Evolutionary conservation across 2,113 vertebrate genomes (phyloP).

Genomic region (Urocitellus parryii): DNA sequence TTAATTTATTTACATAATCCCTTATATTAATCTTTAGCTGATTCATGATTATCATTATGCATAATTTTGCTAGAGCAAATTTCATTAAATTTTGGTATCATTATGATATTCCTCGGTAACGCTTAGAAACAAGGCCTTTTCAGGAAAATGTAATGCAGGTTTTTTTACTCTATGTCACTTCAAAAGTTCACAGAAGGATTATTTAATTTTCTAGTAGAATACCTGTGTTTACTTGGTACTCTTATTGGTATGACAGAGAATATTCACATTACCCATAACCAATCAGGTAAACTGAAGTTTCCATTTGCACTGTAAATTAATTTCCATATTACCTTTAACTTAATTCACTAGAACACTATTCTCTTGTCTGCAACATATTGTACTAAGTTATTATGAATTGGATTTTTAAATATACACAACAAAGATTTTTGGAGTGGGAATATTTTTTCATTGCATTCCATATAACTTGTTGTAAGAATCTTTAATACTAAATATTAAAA

Average conservation of each 20-base stretch:
- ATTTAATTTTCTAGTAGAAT: not conserved
- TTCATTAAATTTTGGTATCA: constrained; percentile 11
- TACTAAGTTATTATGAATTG: not conserved
- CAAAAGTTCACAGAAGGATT: not conserved
- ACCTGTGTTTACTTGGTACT: not conserved
- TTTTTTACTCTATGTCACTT: not conserved
- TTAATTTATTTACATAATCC: constrained; percentile 38
- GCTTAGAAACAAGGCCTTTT: constrained; percentile 7
- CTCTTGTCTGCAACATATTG: not conserved
- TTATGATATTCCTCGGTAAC: not conserved
- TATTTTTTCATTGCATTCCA: not conserved
- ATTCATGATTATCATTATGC: constrained; percentile 17
- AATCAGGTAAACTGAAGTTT: not conserved
- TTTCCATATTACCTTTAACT: not conserved
- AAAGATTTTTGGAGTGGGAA: not conserved
- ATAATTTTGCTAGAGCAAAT: constrained; percentile 39
- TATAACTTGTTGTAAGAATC: not conserved
- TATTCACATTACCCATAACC: not conserved
- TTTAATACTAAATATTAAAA: not conserved
- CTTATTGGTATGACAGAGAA: not conserved
- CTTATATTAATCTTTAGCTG: not conserved
- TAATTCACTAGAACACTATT: not conserved
- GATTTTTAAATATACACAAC: not conserved
- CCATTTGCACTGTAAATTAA: not conserved
- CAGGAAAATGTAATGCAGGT: constrained; percentile 4